Conservation (phyloP, 1,140 invertebrate species). For the Apocrypta bakeri region DNA sequence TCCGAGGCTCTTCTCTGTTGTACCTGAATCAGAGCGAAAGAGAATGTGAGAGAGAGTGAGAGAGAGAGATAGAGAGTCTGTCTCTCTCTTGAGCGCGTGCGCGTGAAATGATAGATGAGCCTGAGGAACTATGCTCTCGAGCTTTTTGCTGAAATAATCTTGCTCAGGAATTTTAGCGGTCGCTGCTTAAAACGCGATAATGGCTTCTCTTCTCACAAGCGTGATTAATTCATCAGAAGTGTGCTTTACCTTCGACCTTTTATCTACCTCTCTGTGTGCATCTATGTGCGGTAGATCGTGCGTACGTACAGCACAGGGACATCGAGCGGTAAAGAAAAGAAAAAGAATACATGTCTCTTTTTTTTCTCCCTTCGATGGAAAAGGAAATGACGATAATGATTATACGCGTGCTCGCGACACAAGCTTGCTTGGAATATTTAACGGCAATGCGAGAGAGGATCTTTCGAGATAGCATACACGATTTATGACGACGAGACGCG, state of each 20-base stretch:
- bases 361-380: no score
- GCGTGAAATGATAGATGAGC: constrained; percentile 54
- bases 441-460: background rate
- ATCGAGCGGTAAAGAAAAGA: no score
- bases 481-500: no score
- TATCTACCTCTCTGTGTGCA: background rate
- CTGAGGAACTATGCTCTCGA: constrained; percentile 41
- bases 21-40: background rate
- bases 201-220: background rate
- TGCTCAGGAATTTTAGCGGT: constrained; percentile 53
- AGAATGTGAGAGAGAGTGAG: no score
- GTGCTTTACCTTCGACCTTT: background rate
- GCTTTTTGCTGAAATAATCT: constrained; percentile 56
- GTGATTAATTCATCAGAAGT: background rate
- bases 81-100: background rate
- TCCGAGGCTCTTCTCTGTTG: background rate
- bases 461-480: no score
- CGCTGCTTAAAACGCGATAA: constrained; percentile 54
- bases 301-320: background rate
- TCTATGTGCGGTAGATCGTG: no score
- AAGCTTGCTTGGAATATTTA: background rate
- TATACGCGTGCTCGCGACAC: background rate
- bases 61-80: no score
- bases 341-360: no score
- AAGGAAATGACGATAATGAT: no score